Evolutionary conservation across 1,140 invertebrate genomes (phyloP).

Genomic region (Melipona quadrifasciata): DNA sequence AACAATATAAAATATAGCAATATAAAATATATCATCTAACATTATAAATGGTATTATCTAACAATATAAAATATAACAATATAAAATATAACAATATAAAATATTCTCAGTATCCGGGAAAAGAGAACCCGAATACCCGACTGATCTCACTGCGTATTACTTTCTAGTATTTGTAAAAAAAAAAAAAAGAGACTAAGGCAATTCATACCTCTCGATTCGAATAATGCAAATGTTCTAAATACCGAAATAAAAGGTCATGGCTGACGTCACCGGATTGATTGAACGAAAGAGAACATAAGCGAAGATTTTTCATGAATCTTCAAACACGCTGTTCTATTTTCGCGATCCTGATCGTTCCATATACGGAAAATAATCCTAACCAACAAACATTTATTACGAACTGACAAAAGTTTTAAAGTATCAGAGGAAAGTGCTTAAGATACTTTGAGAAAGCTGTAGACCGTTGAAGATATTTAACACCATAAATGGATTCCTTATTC

Average conservation of each 20-base stretch:
- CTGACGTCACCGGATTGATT: constrained; percentile 11
- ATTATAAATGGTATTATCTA: background rate
- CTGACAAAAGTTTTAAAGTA: background rate
- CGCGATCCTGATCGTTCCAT: background rate
- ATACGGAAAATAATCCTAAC: background rate
- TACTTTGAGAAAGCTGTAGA: too few relatives aligned
- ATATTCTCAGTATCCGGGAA: background rate
- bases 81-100: background rate
- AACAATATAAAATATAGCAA: too few relatives aligned
- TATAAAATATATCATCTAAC: too few relatives aligned
- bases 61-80: background rate
- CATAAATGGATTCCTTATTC: too few relatives aligned
- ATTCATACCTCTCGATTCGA: background rate
- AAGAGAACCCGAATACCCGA: background rate
- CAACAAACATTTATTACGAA: background rate
- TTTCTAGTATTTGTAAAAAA: too few relatives aligned
- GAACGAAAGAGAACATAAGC: constrained; percentile 15
- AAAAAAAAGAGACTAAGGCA: too few relatives aligned
- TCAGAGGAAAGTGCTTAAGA: too few relatives aligned
- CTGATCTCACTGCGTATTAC: background rate
- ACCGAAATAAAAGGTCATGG: constrained; percentile 4
- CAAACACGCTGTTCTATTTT: background rate
- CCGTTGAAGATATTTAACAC: too few relatives aligned
- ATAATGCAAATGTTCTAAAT: constrained; percentile 4
- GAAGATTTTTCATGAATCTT: constrained; percentile 13